Conservation (phyloP, 2,888 invertebrate species). For the Drosophila setosimentum region DNA sequence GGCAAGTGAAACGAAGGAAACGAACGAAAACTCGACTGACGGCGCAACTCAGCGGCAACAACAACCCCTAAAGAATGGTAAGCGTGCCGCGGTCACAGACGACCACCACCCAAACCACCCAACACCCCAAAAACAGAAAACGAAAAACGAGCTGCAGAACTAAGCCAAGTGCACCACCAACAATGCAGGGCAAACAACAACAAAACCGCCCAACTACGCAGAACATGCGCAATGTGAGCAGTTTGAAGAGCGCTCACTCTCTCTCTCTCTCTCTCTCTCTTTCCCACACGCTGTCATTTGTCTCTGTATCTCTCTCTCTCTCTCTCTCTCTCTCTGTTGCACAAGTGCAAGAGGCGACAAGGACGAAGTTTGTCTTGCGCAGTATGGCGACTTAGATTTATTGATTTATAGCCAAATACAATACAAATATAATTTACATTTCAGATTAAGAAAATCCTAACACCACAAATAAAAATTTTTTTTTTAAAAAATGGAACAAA, state of each 20-base stretch:
- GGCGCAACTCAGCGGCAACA: conserved; percentile 82
- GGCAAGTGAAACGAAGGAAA: conserved; percentile 61
- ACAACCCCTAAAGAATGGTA: conserved; percentile 64
- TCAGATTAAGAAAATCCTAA: background rate
- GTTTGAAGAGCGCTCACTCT: background rate
- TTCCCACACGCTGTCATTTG: conserved; percentile 4
- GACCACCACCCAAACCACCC: conserved; percentile 18
- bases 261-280: conserved; percentile 9
- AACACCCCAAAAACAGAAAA: conserved; percentile 36
- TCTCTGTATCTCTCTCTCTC: conserved; percentile 5
- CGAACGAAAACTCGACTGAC: conserved; percentile 25
- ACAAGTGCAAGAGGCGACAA: conserved; percentile 34
- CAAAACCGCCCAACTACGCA: conserved; percentile 65
- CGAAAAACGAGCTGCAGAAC: conserved; percentile 25
- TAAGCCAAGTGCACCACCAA: conserved; percentile 74
- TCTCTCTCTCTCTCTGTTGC: conserved; percentile 3
- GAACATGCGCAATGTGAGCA: conserved; percentile 49
- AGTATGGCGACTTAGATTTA: conserved; percentile 46
- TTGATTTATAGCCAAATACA: conserved; percentile 51
- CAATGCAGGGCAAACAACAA: conserved; percentile 29
- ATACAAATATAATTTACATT: background rate
- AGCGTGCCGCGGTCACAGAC: conserved; percentile 47
- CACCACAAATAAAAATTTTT: background rate
- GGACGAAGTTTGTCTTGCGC: conserved; percentile 67
- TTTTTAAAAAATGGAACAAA: background rate